A percentile compares a stretch with the other conserved stretches of the same genome.
phyloP scores from a whole-genome alignment of 1,140 invertebrate species.

The Sesamia nonagrioides region DNA sequence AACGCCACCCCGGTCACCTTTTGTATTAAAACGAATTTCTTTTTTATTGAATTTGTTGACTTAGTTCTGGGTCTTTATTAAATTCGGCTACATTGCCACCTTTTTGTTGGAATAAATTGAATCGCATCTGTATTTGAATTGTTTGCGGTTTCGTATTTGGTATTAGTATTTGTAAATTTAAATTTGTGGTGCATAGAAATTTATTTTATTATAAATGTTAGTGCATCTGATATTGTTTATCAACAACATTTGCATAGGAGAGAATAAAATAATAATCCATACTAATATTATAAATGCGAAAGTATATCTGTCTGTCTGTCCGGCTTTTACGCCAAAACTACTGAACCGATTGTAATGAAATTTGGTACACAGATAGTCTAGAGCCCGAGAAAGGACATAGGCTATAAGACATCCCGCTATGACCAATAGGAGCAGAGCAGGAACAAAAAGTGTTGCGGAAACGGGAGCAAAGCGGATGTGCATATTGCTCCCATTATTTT shows the following conservation, averaged over 20 bases:
- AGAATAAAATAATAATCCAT: neutral
- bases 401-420: too few relatives aligned
- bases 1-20: constrained; percentile 50
- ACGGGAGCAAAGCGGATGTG: too few relatives aligned
- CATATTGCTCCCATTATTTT: too few relatives aligned
- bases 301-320: too few relatives aligned
- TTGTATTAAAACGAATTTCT: constrained; percentile 69
- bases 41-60: constrained; percentile 70
- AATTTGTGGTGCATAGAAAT: neutral
- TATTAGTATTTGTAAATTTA: neutral
- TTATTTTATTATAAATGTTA: neutral
- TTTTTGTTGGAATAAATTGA: constrained; percentile 38
- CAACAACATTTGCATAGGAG: neutral
- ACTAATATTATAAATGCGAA: too few relatives aligned
- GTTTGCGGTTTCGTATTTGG: neutral
- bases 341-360: too few relatives aligned
- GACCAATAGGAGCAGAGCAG: too few relatives aligned
- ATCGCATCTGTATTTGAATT: constrained; percentile 31
- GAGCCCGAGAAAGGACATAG: too few relatives aligned
- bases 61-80: constrained; percentile 50
- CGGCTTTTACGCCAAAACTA: too few relatives aligned
- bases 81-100: constrained; percentile 31
- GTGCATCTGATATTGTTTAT: neutral
- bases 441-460: too few relatives aligned
- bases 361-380: too few relatives aligned